Conservation (phyloP, 2,888 invertebrate species). For the Himalopsyche kuldschensis region DNA sequence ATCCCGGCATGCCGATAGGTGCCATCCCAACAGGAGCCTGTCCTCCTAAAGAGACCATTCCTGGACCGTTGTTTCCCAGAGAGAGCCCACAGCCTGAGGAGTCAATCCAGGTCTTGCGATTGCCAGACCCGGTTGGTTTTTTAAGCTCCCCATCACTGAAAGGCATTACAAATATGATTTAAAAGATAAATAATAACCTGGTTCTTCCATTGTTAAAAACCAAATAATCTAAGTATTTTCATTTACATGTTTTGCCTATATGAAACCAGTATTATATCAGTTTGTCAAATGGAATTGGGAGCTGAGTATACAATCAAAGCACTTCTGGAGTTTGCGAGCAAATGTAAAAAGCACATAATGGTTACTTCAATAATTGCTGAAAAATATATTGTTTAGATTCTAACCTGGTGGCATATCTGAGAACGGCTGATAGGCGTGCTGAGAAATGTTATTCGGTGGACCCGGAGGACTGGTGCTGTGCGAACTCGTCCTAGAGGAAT, state of each 20-base stretch:
- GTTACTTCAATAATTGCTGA: too few species aligned
- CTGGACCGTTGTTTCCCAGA: neutral
- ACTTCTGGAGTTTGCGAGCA: too few species aligned
- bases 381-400: neutral
- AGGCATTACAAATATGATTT: neutral
- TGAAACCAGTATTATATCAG: too few species aligned
- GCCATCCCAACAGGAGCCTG: conserved; percentile 50
- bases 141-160: conserved; percentile 13
- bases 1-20: conserved; percentile 36
- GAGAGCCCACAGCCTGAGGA: conserved; percentile 44
- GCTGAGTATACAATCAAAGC: too few species aligned
- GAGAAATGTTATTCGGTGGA: conserved; percentile 35
- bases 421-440: conserved; percentile 36
- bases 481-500: conserved; percentile 55
- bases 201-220: too few species aligned
- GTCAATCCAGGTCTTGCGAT: conserved; percentile 42
- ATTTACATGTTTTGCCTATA: neutral
- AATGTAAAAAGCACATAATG: too few species aligned
- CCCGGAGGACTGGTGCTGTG: conserved; percentile 56
- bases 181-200: too few species aligned
- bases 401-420: conserved; percentile 35
- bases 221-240: too few species aligned
- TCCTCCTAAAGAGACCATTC: conserved; percentile 50
- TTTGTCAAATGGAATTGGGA: too few species aligned
- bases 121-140: conserved; percentile 22